Conservation (phyloP, 2,113 vertebrate genomes). For the Rallus limicola region DNA sequence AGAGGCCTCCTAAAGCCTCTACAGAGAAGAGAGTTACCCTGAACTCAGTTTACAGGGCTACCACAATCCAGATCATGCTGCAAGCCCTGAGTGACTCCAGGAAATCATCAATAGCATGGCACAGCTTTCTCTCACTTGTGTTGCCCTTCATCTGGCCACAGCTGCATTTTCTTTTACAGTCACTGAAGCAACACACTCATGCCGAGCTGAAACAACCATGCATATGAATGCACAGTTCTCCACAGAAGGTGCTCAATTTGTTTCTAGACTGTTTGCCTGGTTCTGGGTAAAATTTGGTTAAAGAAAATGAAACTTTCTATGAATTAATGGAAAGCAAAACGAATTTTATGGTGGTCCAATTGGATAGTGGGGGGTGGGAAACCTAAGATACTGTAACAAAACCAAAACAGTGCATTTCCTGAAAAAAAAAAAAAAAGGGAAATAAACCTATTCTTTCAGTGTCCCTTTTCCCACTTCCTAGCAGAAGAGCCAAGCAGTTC, state of each 20-base stretch:
- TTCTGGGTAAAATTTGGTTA: not conserved
- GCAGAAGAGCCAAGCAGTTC: not conserved
- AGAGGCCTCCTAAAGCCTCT: accelerated
- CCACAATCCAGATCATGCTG: not conserved
- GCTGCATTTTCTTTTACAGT: not conserved
- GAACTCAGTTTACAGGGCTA: accelerated
- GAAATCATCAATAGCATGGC: not conserved
- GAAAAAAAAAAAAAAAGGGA: not conserved
- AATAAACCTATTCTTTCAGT: not conserved
- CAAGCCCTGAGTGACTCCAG: not conserved
- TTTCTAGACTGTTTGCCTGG: not conserved
- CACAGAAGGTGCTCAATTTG: not conserved
- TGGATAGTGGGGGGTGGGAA: not conserved
- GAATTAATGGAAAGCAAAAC: not conserved
- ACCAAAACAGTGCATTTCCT: not conserved
- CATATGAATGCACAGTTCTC: not conserved
- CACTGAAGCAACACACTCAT: not conserved
- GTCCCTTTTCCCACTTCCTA: not conserved
- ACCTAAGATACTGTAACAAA: not conserved
- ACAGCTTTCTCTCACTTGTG: not conserved
- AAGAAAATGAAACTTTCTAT: not conserved
- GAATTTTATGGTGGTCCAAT: not conserved
- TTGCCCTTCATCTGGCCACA: not conserved
- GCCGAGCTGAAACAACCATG: not conserved
- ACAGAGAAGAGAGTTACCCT: not conserved